Evolutionary conservation across 2,888 invertebrate genomes (phyloP).

Genomic region (Oxyteleia sp.): DNA sequence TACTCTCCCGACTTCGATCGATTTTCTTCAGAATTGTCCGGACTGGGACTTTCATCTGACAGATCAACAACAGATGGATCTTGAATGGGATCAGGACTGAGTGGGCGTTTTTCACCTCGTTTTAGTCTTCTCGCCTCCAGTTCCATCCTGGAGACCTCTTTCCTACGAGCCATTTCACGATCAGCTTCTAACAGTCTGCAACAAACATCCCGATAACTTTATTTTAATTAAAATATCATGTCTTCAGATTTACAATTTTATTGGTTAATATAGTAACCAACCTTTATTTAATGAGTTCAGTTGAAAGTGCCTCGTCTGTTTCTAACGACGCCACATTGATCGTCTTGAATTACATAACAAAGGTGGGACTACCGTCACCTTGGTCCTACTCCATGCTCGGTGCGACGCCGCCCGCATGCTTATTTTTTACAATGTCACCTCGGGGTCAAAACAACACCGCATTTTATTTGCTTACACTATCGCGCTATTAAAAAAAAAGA

Average conservation of each 20-base stretch:
- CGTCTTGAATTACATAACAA: conserved; percentile 34
- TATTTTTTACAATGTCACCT: conserved; percentile 83
- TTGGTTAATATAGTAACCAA: too few species aligned
- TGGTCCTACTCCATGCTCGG: conserved; percentile 81
- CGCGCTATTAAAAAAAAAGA: conserved; percentile 19
- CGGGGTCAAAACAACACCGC: conserved; percentile 82
- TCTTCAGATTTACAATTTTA: not conserved
- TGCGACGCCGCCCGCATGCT: conserved; percentile 79
- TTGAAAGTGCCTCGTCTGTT: conserved; percentile 12
- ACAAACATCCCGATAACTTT: conserved; percentile 25
- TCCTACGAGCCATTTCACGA: conserved; percentile 93
- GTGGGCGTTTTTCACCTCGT: conserved; percentile 88
- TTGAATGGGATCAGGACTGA: conserved; percentile 81
- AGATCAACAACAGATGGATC: conserved; percentile 85
- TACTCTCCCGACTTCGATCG: conserved; percentile 83
- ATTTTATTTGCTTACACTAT: conserved; percentile 26
- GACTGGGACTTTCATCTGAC: conserved; percentile 84
- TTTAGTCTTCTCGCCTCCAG: conserved; percentile 92
- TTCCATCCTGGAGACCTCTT: conserved; percentile 92
- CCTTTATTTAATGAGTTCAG: conserved; percentile 40
- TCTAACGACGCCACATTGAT: conserved; percentile 1
- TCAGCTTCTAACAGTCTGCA: conserved; percentile 85
- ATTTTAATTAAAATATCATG: conserved; percentile 19
- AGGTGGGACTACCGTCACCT: conserved; percentile 83
- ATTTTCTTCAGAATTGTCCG: conserved; percentile 80